Base-by-base conservation (phyloP, 1,140 invertebrate species). In the Archivesica marissinica region DNA sequence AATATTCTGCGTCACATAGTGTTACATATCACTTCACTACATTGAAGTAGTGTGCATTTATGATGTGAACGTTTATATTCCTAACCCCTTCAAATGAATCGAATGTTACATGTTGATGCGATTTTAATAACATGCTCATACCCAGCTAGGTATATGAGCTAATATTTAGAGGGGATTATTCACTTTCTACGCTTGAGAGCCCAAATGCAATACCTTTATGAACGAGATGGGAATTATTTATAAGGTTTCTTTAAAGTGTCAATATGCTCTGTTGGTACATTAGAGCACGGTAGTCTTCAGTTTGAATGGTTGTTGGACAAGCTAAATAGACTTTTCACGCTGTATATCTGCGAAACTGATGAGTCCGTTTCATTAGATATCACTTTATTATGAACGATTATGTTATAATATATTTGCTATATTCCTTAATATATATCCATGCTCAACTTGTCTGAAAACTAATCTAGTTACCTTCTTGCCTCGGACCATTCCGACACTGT, bases 181-280 rank as follows among this genome's bases (percentile, higher is more conserved):
- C 28, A 25, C 9, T 72, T 9, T 41, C 68, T 44, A 17, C 44
- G 39, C 28, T 72, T 38, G 23, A 35, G 15, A 2, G 38, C 2
- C 38, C 68, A 72, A 25, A 72, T 41, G 68, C 30, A 50, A 30
- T 44, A 41, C 13, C 20, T 41, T 25, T 30, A 47, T 7, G 4
- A 39, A 72, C 39, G 68, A 47, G 39, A 44, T 30, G 44, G 23
- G 68, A 72, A 72, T 72, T 15, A 72, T 44, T 72, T 41, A 72
- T 72, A 72, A 50, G n/a, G 23, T 72, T 72, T 50, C 68, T 72
- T 72, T 50, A 72, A 47, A 72, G 41, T 44, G 68, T 72, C 68
- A 41, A 35, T 72, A 72, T 30, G 68, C 68, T 72, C 68, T 28
- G 30, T 44, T 72, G 68, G 35, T 13, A 28, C 20, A 23, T 38